phyloP scores from a whole-genome alignment of 2,797 vertebrate species.

The Babyrousa celebensis region DNA sequence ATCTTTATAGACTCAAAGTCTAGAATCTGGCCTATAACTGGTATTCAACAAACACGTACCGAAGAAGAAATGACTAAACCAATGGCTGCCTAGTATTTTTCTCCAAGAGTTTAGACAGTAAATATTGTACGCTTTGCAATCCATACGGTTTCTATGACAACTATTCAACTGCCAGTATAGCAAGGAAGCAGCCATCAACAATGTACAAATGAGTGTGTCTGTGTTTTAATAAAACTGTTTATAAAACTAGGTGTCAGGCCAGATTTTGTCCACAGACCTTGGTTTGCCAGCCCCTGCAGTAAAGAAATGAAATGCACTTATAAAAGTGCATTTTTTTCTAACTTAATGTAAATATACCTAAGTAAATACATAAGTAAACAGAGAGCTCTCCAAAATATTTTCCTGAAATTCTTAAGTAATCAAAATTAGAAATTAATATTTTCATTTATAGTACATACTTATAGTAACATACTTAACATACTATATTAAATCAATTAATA shows the following conservation, averaged over 20 bases:
- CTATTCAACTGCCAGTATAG: constrained; percentile 25
- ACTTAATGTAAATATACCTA: constrained; percentile 53
- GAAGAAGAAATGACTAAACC: constrained; percentile 35
- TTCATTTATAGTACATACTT: constrained; percentile 4
- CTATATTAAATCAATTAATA: constrained; percentile 32
- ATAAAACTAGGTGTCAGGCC: background rate
- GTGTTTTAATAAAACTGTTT: constrained; percentile 32
- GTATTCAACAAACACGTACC: constrained; percentile 22
- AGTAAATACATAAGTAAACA: background rate
- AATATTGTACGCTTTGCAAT: constrained; percentile 12
- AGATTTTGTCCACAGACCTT: background rate
- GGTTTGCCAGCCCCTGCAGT: background rate
- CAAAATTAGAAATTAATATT: constrained; percentile 60
- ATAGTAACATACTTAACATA: constrained; percentile 1
- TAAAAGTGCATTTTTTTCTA: constrained; percentile 43
- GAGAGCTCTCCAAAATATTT: constrained; percentile 15
- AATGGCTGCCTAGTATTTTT: background rate
- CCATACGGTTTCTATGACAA: constrained; percentile 28
- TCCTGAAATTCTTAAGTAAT: constrained; percentile 19
- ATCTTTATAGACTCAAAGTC: background rate
- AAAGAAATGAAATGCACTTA: constrained; percentile 39
- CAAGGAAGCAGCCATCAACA: background rate
- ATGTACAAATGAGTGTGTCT: background rate
- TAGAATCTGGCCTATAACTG: background rate
- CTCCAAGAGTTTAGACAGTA: background rate